Evolutionary conservation across 2,113 vertebrate genomes (phyloP).

Genomic region (Gnathonemus longibarbis): DNA sequence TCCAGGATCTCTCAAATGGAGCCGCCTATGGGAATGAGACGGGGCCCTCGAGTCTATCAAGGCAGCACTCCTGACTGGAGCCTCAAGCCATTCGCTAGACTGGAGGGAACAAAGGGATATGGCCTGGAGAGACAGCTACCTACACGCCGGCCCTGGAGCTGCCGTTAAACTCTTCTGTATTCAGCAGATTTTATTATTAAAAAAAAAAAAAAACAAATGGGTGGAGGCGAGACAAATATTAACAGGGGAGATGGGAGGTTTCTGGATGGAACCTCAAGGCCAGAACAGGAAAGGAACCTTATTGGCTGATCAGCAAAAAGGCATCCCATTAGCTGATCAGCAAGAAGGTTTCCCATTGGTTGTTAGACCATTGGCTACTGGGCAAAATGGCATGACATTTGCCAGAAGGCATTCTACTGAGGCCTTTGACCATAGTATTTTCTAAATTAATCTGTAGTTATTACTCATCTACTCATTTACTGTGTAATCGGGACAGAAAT

Average conservation of each 20-base stretch:
- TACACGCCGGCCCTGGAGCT: slow-evolving; percentile 45
- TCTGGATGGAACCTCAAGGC: slow-evolving; percentile 31
- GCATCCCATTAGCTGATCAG: neutral
- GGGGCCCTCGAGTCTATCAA: slow-evolving; percentile 1
- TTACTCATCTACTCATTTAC: neutral
- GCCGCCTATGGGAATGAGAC: neutral
- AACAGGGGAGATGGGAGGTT: slow-evolving; percentile 15
- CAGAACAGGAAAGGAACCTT: slow-evolving; percentile 29
- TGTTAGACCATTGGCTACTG: neutral
- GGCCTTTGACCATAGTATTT: neutral
- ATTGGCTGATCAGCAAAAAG: slow-evolving; percentile 30
- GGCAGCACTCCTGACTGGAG: slow-evolving; percentile 44
- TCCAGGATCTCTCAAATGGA: neutral
- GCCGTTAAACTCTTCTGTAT: slow-evolving; percentile 58
- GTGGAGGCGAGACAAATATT: slow-evolving; percentile 43
- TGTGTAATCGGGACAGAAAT: neutral
- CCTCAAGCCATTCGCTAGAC: slow-evolving; percentile 52
- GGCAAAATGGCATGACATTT: neutral
- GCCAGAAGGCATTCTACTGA: neutral
- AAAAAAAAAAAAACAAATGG: slow-evolving; percentile 21
- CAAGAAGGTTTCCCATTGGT: neutral
- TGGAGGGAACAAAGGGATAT: slow-evolving; percentile 27
- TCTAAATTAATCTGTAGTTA: neutral
- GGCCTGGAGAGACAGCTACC: slow-evolving; percentile 42
- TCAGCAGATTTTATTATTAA: slow-evolving; percentile 38